phyloP scores from a whole-genome alignment of 2,888 invertebrate species.

The Patella pellucida region DNA sequence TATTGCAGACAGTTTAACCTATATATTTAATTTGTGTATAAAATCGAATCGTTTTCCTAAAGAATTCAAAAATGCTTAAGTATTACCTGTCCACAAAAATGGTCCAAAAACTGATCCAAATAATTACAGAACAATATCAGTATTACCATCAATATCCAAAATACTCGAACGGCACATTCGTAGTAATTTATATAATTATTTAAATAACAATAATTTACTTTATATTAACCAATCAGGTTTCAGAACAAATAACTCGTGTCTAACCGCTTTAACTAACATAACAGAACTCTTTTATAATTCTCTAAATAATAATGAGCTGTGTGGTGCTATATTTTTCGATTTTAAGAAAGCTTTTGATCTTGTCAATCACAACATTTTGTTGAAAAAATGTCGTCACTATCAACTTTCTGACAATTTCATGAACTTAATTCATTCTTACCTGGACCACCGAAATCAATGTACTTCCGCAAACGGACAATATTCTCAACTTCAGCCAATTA shows the following conservation, averaged over 20 bases:
- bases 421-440: not conserved
- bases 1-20: not conserved
- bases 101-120: not conserved
- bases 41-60: not conserved
- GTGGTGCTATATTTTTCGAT: not conserved
- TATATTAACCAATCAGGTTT: not conserved
- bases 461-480: not conserved
- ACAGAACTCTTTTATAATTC: not conserved
- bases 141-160: not conserved
- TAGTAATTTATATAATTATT: not conserved
- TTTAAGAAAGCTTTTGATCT: not conserved
- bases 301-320: not conserved
- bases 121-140: not conserved
- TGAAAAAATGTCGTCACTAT: not conserved
- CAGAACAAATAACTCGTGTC: not conserved
- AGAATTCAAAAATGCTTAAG: not conserved
- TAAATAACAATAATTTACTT: slow-evolving; percentile 7
- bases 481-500: not conserved
- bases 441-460: not conserved
- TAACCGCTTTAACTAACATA: not conserved
- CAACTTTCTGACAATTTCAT: not conserved
- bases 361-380: not conserved
- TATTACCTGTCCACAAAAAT: not conserved
- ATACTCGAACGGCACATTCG: not conserved
- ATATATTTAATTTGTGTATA: slow-evolving; percentile 6